Conservation (phyloP, 2,888 invertebrate genomes). For the Calameuta idolon region DNA sequence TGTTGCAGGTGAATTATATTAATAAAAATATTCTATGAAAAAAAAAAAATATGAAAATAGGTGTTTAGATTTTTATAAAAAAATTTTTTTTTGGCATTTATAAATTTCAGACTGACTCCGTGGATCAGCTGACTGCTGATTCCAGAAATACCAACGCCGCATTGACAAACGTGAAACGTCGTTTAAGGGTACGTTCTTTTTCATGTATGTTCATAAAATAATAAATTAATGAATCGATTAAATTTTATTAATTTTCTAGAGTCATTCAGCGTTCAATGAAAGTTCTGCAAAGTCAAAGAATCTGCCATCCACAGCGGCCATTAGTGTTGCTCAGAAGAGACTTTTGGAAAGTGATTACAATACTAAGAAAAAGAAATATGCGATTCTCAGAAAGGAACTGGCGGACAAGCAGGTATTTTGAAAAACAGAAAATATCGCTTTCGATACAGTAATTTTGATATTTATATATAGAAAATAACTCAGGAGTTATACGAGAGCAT, state of each 20-base stretch:
- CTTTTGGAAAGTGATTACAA: conserved; percentile 47
- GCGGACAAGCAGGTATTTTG: conserved; percentile 45
- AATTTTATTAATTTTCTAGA: background rate
- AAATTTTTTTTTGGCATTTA: background rate
- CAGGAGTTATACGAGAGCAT: conserved; percentile 49
- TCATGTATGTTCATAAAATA: background rate
- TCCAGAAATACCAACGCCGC: background rate
- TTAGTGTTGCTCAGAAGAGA: conserved; percentile 33
- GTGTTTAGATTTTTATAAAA: background rate
- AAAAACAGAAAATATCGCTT: conserved; percentile 20
- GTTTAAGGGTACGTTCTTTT: background rate
- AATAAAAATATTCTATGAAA: background rate
- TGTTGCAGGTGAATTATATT: conserved; percentile 8
- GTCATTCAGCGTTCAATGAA: background rate
- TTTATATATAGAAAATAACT: conserved; percentile 39
- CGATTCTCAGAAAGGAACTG: conserved; percentile 40
- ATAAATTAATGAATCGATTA: no score
- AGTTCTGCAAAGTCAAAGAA: conserved; percentile 20
- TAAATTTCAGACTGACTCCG: conserved; percentile 16
- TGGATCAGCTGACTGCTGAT: conserved; percentile 18
- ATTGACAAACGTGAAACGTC: background rate
- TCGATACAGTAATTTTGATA: background rate
- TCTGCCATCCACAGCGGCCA: conserved; percentile 26
- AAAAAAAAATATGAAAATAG: background rate
- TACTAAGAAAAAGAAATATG: conserved; percentile 46